Percentiles rank a stretch among this genome's conserved stretches.
Evolutionary conservation across 2,113 vertebrate genomes (phyloP).

Genomic region (Carassius carassius): DNA sequence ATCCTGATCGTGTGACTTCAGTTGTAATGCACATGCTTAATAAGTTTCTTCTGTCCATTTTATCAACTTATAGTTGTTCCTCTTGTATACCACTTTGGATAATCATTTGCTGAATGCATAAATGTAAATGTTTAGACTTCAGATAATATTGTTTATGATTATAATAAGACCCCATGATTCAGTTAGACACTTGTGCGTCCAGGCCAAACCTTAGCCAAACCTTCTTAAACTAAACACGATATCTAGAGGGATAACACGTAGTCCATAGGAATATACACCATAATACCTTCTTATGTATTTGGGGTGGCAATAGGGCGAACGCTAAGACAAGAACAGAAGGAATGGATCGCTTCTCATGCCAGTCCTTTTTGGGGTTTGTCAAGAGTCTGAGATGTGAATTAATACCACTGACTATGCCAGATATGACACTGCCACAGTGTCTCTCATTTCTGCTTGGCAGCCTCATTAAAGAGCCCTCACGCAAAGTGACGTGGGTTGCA

Average conservation of each 20-base stretch:
- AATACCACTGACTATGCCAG: slow-evolving; percentile 57
- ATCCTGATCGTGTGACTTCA: too few relatives aligned
- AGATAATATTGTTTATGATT: background rate
- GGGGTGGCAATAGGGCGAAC: background rate
- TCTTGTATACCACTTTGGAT: background rate
- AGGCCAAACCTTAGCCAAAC: background rate
- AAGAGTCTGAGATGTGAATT: slow-evolving; percentile 61
- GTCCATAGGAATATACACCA: slow-evolving; percentile 15
- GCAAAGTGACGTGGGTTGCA: slow-evolving; percentile 58
- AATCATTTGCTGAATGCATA: background rate
- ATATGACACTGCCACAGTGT: slow-evolving; percentile 59
- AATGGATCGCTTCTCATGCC: slow-evolving; percentile 44
- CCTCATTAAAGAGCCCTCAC: slow-evolving; percentile 56
- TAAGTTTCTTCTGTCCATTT: too few relatives aligned
- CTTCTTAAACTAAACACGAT: background rate
- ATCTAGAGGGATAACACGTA: background rate
- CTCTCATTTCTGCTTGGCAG: slow-evolving; percentile 58
- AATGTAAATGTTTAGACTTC: background rate
- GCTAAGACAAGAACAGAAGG: slow-evolving; percentile 30
- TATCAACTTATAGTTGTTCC: too few relatives aligned
- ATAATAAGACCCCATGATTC: slow-evolving; percentile 14
- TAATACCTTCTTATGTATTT: slow-evolving; percentile 46
- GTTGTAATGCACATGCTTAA: background rate
- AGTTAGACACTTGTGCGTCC: background rate
- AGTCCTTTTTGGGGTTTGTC: slow-evolving; percentile 66